Evolutionary conservation across 2,797 vertebrate genomes (phyloP).

Genomic region (Pantherophis alleghaniensis): DNA sequence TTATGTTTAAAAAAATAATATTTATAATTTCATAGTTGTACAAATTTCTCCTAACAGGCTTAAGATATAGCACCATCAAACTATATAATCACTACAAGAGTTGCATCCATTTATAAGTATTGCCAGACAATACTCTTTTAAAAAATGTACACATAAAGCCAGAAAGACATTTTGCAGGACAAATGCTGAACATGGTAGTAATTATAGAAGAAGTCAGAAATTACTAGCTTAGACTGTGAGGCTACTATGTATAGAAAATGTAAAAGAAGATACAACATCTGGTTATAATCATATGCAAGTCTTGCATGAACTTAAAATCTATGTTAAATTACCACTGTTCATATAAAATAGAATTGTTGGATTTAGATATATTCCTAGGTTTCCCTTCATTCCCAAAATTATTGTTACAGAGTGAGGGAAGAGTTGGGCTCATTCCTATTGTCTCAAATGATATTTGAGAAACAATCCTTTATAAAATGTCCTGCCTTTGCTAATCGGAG

Average conservation of each 20-base stretch:
- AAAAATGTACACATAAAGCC: neutral
- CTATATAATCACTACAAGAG: neutral
- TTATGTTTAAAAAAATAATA: neutral
- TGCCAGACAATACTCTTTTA: neutral
- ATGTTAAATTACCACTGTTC: constrained; percentile 24
- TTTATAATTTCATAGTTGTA: neutral
- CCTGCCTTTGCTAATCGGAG: neutral
- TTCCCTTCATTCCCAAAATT: neutral
- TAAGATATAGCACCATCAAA: neutral
- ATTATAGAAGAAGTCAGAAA: constrained; percentile 34
- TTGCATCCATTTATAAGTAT: neutral
- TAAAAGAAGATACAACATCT: neutral
- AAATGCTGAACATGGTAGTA: constrained; percentile 1
- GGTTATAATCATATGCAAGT: constrained; percentile 13
- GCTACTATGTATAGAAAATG: constrained; percentile 25
- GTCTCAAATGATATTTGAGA: neutral
- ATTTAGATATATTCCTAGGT: neutral
- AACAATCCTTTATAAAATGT: neutral
- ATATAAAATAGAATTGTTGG: constrained; percentile 27
- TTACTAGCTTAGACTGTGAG: constrained; percentile 8
- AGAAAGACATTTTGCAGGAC: neutral
- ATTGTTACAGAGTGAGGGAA: neutral
- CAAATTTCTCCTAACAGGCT: neutral
- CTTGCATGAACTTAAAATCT: constrained; percentile 32
- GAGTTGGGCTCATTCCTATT: neutral